These are phyloP conservation scores for Nomada flava DNA, from an alignment of 2,888 invertebrate species.

Conservation along the genomic window DNA sequence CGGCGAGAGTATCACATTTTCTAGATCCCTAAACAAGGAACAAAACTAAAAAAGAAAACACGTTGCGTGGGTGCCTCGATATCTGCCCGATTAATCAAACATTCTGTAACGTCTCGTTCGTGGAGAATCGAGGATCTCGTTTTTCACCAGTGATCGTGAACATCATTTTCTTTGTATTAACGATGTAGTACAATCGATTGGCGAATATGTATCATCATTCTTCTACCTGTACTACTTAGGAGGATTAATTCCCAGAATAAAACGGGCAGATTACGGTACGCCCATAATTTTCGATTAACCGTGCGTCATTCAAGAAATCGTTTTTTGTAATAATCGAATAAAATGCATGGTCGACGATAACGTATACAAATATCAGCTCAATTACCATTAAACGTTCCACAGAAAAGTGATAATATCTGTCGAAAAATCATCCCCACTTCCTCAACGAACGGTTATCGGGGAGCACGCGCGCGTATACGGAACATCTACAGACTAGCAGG, in stretches of 20 bases:
- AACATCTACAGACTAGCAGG: background rate
- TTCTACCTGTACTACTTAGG: background rate
- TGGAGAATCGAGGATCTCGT: constrained; percentile 1
- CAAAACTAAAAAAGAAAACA: constrained; percentile 1
- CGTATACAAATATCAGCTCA: constrained; percentile 59
- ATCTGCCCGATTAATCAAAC: constrained; percentile 74
- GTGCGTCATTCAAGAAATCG: constrained; percentile 78
- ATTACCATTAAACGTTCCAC: constrained; percentile 51
- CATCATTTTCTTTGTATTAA: background rate
- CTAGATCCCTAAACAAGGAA: constrained; percentile 73
- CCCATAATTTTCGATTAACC: constrained; percentile 70
- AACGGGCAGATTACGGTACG: constrained; percentile 74
- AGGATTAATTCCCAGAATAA: constrained; percentile 13
- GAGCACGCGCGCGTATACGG: constrained; percentile 15
- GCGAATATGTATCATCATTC: constrained; percentile 13
- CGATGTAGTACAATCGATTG: constrained; percentile 16
- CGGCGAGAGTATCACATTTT: constrained; percentile 76
- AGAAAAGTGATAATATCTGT: constrained; percentile 13
- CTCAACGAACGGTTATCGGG: constrained; percentile 25
- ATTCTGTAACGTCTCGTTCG: constrained; percentile 36
- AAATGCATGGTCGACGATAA: constrained; percentile 79
- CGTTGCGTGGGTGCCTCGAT: constrained; percentile 74
- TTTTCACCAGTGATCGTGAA: constrained; percentile 2
- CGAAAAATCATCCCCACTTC: constrained; percentile 13
- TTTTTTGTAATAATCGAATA: constrained; percentile 82